Base-by-base conservation (phyloP, 2,113 vertebrate genomes). In the Petromus typicus region DNA sequence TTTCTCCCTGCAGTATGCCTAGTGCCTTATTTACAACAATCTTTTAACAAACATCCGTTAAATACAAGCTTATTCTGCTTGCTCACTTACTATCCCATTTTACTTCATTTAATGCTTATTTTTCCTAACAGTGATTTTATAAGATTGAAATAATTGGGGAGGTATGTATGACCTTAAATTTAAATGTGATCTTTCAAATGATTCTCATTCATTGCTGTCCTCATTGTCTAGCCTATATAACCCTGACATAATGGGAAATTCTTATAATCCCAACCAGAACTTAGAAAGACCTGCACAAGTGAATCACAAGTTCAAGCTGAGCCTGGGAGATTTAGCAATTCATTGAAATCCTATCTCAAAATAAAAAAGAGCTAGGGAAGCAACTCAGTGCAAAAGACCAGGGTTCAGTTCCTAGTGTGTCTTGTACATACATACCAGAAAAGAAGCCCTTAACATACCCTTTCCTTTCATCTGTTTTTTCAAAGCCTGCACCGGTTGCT, bases 101-200 rank as follows among this genome's bases (percentile, higher is more conserved):
- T 63, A 82, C 23, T 89, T 57, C 30, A 18, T 25, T 95, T 48
- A 63, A 27, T 30, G 86, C 11, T 63, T 78, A 23, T n/a, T 93
- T 66, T 43, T 75, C 54, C 18, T 81, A 54, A 57, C 17, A n/a
- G 37, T 93, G 64, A 83, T 25, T 94, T 89, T 86, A 23, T 45
- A 95, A n/a, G 23, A 86, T 54, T 48, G 51, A 59, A 37, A 67
- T 16, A 51, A 54, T 13, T 57, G 27, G 34, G 66, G 14, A 88
- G 10, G 5, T 78, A 92, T 23, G 17, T 27, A 4, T 66, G 1
- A 69, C 18, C 54, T 86, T 94, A 61, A 85, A 90, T 73, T 82
- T 84, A 81, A 51, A 75, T 27, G 17, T 78, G 40, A 48, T 64
- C 80, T 84, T 94, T 89, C 48, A 64, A 90, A 86, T 79, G 40